Conservation (phyloP, 2,113 vertebrate species). For the Alouatta palliata region DNA sequence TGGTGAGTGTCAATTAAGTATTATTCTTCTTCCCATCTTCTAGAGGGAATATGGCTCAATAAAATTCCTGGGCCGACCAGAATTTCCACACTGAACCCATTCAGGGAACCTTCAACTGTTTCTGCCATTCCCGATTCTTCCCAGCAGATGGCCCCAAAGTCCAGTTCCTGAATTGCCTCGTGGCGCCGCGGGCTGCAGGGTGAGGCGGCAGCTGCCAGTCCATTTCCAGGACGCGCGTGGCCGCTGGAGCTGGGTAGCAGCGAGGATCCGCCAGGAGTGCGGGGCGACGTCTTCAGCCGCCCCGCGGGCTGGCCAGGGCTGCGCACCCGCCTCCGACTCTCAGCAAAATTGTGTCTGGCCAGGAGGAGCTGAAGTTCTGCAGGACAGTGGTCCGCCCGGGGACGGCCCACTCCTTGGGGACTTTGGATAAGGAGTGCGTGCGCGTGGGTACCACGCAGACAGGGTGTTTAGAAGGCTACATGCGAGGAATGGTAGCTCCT, state of each 20-base stretch:
- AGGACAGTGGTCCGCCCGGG: background rate
- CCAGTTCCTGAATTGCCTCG: background rate
- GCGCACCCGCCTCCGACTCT: background rate
- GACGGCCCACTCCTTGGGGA: background rate
- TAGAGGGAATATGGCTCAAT: fast-evolving
- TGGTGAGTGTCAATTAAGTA: background rate
- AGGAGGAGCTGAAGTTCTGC: background rate
- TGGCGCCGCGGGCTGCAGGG: fast-evolving
- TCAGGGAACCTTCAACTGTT: background rate
- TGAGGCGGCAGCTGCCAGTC: fast-evolving
- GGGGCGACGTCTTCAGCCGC: fast-evolving
- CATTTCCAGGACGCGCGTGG: fast-evolving
- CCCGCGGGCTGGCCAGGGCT: too few species aligned
- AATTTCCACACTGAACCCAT: background rate
- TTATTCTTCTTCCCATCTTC: background rate
- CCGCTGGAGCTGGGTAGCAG: background rate
- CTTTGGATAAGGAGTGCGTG: background rate
- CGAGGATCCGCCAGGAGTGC: background rate
- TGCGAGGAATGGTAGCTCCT: background rate
- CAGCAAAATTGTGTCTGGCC: background rate
- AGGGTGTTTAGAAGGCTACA: background rate
- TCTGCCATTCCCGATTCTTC: background rate
- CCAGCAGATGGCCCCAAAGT: constrained; percentile 67
- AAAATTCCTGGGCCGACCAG: background rate
- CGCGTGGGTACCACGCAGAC: background rate